A percentile compares a stretch with the other conserved stretches of the same genome.
These are phyloP conservation scores for Thripadectes ignobilis DNA, from an alignment of 2,797 vertebrate species.

Conservation along the genomic window DNA sequence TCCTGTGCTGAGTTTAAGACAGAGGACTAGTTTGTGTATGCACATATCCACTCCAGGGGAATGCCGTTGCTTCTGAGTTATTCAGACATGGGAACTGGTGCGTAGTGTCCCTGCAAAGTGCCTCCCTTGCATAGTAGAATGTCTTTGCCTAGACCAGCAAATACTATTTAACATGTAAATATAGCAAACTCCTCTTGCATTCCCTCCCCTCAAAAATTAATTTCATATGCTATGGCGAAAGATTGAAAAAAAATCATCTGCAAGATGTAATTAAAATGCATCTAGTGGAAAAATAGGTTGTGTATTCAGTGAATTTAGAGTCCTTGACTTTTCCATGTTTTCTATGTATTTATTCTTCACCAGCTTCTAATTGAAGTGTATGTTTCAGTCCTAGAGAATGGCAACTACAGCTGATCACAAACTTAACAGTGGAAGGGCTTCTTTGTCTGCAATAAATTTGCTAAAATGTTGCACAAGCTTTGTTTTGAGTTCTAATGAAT, in stretches of 20 bases:
- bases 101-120: not conserved
- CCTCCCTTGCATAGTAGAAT: not conserved
- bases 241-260: conserved; percentile 66
- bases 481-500: not conserved
- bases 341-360: not conserved
- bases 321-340: conserved; percentile 41
- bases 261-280: conserved; percentile 62
- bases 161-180: conserved; percentile 58
- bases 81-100: not conserved
- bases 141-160: conserved; percentile 24
- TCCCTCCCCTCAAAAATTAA: conserved; percentile 33
- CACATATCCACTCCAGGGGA: not conserved
- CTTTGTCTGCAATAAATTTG: not conserved
- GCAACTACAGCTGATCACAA: not conserved
- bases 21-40: not conserved
- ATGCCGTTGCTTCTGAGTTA: not conserved
- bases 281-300: conserved; percentile 51
- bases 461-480: not conserved
- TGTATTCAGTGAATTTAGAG: conserved; percentile 15
- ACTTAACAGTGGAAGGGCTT: not conserved
- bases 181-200: conserved; percentile 13
- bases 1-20: not conserved
- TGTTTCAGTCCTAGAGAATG: not conserved
- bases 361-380: not conserved
- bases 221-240: conserved; percentile 63